Evolutionary conservation across 2,797 vertebrate species (phyloP), one percentile per base, ranked within the genome.

Genomic region (Erithacus rubecula): DNA sequence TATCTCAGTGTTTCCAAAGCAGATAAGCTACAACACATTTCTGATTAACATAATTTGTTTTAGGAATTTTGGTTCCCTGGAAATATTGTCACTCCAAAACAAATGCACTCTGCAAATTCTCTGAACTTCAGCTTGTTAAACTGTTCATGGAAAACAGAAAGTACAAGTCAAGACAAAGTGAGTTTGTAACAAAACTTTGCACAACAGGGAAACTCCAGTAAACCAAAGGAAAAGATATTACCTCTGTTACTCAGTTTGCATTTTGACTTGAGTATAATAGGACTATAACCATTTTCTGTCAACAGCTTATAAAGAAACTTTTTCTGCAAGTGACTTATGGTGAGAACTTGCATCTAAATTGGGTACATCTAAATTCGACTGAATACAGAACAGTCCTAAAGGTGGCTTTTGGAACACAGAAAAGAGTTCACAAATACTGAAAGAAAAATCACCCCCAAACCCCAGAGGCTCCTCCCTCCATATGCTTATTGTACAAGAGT

Each of bases 251-350:
- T 95, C 83, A 72, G 70, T 94, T 90, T 4, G 1, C 80, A 74
- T 95, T 95, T 95, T 96, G 71, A 82, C 74, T 92, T 0, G 0
- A 89, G 32, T 94, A 80, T 94, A 94, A 94, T 90, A 74, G 91
- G 58, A 77, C 64, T 96, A 85, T 95, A 96, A 94, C 88, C 75
- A 75, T 94, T 90, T 96, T 96, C 90, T 94, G 91, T 96, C 93
- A 94, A 87, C 91, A 95, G 36, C 68, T 94, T 90, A 91, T 74
- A 94, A 94, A 95, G 85, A 89, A 93, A 92, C 85, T 93, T 82
- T 56, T 94, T 96, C 83, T 79, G 60, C 93, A 91, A 92, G 43
- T 87, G 90, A 94, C 89, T 71, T 84, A 83, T 94, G 58, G 64
- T 94, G 91, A 95, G 93, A 96, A 94, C 87, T 91, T 94, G 53